These are phyloP conservation scores for Andrena bicolor DNA, from an alignment of 2,888 invertebrate species.

Conservation along the genomic window DNA sequence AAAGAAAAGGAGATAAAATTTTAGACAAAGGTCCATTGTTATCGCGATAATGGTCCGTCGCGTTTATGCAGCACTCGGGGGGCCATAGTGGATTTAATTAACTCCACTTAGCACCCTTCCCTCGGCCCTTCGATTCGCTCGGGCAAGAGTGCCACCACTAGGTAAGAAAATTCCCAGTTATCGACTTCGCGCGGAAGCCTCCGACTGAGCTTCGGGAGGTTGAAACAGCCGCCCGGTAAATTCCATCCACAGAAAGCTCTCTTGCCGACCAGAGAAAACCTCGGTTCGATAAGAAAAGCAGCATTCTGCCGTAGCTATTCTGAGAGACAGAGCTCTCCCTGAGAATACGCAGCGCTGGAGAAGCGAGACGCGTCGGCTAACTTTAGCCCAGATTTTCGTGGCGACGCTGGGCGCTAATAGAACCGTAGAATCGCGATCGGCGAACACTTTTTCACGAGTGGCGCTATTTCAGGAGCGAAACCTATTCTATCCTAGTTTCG, in stretches of 20 bases:
- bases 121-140: background rate
- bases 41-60: background rate
- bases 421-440: conserved; percentile 47
- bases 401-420: conserved; percentile 49
- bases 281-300: conserved; percentile 61
- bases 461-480: conserved; percentile 40
- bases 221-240: conserved; percentile 48
- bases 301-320: conserved; percentile 63
- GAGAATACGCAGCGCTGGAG: conserved; percentile 83
- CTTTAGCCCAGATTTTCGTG: conserved; percentile 74
- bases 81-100: conserved; percentile 7
- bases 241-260: conserved; percentile 55
- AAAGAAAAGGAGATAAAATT: background rate
- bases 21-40: background rate
- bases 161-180: conserved; percentile 63
- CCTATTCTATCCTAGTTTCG: conserved; percentile 21
- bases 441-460: conserved; percentile 30
- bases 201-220: conserved; percentile 39
- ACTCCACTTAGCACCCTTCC: background rate
- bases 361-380: conserved; percentile 80
- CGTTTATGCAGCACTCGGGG: background rate
- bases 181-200: conserved; percentile 46
- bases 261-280: conserved; percentile 68
- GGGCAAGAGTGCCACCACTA: conserved; percentile 40
- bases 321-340: conserved; percentile 65